Evolutionary conservation across 2,113 vertebrate genomes (phyloP), one percentile per base, ranked within the genome.

Genomic region (Dromaius novaehollandiae): DNA sequence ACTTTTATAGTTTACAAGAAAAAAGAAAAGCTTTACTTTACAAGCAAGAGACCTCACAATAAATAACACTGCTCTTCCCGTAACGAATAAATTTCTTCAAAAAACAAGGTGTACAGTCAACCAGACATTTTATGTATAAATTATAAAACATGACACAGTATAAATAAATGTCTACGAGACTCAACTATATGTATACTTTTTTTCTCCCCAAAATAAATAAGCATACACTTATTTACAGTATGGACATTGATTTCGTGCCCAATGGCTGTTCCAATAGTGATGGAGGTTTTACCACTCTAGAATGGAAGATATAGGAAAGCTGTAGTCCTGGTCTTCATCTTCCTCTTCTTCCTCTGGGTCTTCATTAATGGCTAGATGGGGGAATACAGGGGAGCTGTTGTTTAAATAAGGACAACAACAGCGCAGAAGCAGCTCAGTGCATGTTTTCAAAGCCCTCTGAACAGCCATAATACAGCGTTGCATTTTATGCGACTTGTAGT

Each of bases 11-110:
- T 99, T 99, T 97, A 98, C 98, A 98, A 58, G 96, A 81, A 95
- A 96, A 58, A 96, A 95, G 88, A 96, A 99, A 98, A 98, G 97
- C 98, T 98, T 98, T 97, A 98, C 98, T 99, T 99, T 99, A 99
- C 99, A 99, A 99, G 98, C 98, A 98, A 99, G 98, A 99, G 98
- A 99, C 98, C 97, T 98, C 98, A 99, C 98, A 99, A 99, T 99
- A 99, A 99, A 99, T 99, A 99, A 99, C 99, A 99, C 99, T 99
- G 99, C 98, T 99, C 99, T 99, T 99, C 99, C 99, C 99, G 98
- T 99, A 99, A 99, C 98, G 98, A 99, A 99, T 99, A 99, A 99
- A 99, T 98, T 99, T 99, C 99, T 99, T 99, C 98, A 99, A 99
- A 98, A 99, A 99, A 99, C 98, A 99, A 98, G 99, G 98, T 98